Evolutionary conservation across 2,797 vertebrate genomes (phyloP).

Genomic region (Melanotaenia parkinsoni): DNA sequence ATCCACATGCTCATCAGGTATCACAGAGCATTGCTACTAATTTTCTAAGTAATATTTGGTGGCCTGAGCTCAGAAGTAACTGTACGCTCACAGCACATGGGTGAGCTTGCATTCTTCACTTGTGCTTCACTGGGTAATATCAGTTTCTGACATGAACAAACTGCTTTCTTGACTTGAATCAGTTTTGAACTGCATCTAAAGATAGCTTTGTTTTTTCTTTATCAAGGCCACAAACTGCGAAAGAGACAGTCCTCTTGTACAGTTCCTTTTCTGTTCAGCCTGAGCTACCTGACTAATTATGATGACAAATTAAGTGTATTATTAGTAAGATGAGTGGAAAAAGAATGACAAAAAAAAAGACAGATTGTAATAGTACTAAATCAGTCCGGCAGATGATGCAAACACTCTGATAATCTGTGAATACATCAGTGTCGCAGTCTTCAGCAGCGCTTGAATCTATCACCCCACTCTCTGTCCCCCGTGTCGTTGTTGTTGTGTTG

Average conservation of each 20-base stretch:
- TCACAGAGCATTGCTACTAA: too few species aligned
- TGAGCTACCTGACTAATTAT: slow-evolving; percentile 7
- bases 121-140: background rate
- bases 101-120: too few species aligned
- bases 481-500: slow-evolving; percentile 53
- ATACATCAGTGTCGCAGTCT: background rate
- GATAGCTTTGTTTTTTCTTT: background rate
- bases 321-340: slow-evolving; percentile 1
- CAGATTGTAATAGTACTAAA: background rate
- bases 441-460: slow-evolving; percentile 17
- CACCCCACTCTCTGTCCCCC: slow-evolving; percentile 7
- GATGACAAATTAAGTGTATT: background rate
- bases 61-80: too few species aligned
- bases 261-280: background rate
- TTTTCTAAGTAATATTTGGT: too few species aligned
- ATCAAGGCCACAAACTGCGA: background rate
- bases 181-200: background rate
- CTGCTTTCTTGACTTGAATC: background rate
- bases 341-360: background rate
- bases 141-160: background rate
- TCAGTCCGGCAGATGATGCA: background rate
- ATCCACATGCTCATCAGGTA: too few species aligned
- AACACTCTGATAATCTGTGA: slow-evolving; percentile 1
- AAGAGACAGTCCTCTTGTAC: background rate
- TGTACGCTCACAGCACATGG: background rate